These are phyloP conservation scores for Hycleus phaleratus DNA, from an alignment of 1,140 invertebrate genomes.

Conservation along the genomic window DNA sequence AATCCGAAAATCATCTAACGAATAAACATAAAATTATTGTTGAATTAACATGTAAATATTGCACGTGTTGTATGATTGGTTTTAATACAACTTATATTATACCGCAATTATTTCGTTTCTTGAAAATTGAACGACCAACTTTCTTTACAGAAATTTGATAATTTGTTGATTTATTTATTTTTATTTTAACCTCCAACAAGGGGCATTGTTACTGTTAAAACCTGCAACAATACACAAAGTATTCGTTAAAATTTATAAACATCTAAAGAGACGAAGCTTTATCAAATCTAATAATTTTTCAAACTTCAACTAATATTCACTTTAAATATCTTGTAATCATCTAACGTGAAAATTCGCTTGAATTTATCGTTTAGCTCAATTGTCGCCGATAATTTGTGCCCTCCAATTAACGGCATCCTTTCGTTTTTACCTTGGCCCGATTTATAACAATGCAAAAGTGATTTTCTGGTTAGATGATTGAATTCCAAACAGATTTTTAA, in stretches of 20 bases:
- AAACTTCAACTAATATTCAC: not conserved
- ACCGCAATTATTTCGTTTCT: conserved; percentile 65
- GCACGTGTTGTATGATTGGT: conserved; percentile 67
- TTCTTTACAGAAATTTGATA: conserved; percentile 78
- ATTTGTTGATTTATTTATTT: not conserved
- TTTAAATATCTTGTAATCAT: too few relatives aligned
- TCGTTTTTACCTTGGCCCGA: too few relatives aligned
- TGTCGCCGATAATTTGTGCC: too few relatives aligned
- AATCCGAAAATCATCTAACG: conserved; percentile 53
- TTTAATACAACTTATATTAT: conserved; percentile 68
- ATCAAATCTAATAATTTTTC: not conserved
- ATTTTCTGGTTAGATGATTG: too few relatives aligned
- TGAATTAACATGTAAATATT: conserved; percentile 74
- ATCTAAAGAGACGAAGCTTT: too few relatives aligned
- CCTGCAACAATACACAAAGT: conserved; percentile 30
- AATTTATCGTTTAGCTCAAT: too few relatives aligned
- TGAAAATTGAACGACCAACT: conserved; percentile 69
- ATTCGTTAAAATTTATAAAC: not conserved
- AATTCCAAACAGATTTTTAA: too few relatives aligned
- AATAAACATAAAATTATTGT: conserved; percentile 64
- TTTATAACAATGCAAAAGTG: too few relatives aligned
- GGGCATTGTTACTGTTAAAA: conserved; percentile 39
- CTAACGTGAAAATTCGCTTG: too few relatives aligned
- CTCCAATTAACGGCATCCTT: too few relatives aligned
- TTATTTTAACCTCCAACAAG: conserved; percentile 26